Percentiles rank a stretch among this genome's conserved stretches.
Evolutionary conservation across 2,797 vertebrate genomes (phyloP).

Genomic region (Clarias fuscus): DNA sequence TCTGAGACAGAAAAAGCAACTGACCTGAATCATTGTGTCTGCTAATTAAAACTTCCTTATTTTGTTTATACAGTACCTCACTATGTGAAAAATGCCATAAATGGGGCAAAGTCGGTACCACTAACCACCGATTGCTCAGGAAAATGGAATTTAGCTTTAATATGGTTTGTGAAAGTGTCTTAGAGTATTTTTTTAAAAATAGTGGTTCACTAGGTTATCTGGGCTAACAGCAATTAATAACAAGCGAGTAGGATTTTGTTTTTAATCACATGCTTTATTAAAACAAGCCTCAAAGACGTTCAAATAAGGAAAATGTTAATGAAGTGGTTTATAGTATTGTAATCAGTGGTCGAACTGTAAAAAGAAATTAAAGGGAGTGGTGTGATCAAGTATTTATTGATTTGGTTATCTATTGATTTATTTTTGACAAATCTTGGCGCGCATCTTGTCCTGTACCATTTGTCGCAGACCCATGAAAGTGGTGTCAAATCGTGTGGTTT

Average conservation of each 20-base stretch:
- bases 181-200: not conserved
- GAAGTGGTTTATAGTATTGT: not conserved
- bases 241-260: not conserved
- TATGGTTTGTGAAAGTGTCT: not conserved
- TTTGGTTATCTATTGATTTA: no score
- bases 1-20: not conserved
- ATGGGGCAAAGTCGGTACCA: not conserved
- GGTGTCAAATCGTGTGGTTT: no score
- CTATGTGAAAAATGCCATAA: slow-evolving; percentile 1
- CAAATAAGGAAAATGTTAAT: not conserved
- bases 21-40: not conserved
- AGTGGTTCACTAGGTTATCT: not conserved
- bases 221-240: slow-evolving; percentile 1
- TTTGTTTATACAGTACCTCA: not conserved
- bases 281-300: not conserved
- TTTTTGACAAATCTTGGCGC: no score
- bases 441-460: no score
- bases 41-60: not conserved
- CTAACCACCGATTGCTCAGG: not conserved
- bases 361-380: no score
- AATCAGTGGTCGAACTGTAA: no score
- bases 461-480: no score
- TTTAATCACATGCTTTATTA: not conserved
- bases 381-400: no score
- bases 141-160: slow-evolving; percentile 13